phyloP scores from a whole-genome alignment of 53 echinoderm and acorn worm genomes.

The Zoroaster sp. region DNA sequence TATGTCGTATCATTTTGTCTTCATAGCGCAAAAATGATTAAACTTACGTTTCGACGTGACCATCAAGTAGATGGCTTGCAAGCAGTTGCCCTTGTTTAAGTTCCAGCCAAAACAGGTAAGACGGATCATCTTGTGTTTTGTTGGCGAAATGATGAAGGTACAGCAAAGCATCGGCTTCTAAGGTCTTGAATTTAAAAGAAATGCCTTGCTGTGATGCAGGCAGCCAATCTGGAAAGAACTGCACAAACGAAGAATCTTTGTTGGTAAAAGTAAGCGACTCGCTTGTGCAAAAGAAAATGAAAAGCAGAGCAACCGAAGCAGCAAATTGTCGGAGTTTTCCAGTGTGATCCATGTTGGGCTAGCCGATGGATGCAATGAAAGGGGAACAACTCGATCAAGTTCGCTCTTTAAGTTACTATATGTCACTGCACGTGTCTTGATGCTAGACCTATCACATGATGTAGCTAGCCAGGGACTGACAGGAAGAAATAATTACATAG shows the following conservation, averaged over 20 bases:
- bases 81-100: conserved; percentile 26
- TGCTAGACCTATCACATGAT: not conserved
- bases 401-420: not conserved
- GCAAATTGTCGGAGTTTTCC: not conserved
- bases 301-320: not conserved
- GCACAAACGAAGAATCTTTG: conserved; percentile 23
- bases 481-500: conserved; percentile 19
- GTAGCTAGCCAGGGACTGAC: conserved; percentile 7
- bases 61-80: conserved; percentile 54
- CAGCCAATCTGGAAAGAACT: conserved; percentile 48
- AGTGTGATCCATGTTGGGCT: not conserved
- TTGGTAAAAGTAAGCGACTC: conserved; percentile 38
- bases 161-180: conserved; percentile 42
- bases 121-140: conserved; percentile 36
- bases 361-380: not conserved
- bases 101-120: conserved; percentile 50
- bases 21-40: too few species aligned
- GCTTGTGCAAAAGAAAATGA: not conserved
- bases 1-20: too few species aligned
- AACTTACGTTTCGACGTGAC: conserved; percentile 51
- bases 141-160: conserved; percentile 55
- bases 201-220: conserved; percentile 34
- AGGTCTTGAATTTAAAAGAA: conserved; percentile 56
- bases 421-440: conserved; percentile 13
- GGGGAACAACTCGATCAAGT: not conserved